Evolutionary conservation across 2,888 invertebrate species (phyloP), one percentile per base, ranked within the genome.

Genomic region (Papilio demoleus): DNA sequence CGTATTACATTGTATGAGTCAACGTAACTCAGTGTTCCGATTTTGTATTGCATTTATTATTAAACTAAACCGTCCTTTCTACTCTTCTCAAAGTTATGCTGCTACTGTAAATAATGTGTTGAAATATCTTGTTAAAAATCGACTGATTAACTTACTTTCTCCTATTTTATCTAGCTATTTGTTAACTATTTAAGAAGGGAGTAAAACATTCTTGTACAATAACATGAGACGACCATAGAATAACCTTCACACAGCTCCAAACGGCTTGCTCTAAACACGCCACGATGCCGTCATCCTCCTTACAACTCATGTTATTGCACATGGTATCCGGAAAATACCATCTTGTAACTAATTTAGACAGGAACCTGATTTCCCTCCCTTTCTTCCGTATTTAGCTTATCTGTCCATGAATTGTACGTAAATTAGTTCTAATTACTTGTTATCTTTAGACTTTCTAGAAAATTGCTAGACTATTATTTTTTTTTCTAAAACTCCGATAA

Each of bases 21-120:
- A 24, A 62, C 40, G 17, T 24, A 19, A 27, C 45, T 53, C 5
- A 12, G 19, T 60, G 65, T 60, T 45, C 31, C 45, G 19, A 45
- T 62, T 42, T 65, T 65, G n/a, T 53, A 58, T 50, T 63, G 64
- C 34, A 67, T 67, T 36, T 61, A 60, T 24, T 45, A 59, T 42
- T 58, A 22, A 19, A 47, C 40, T 59, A 17, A 68, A 68, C 68
- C 64, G 68, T 68, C 68, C 68, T 59, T 45, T 68, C 64, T 45
- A 60, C 40, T 60, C 40, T 65, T 60, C 31, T 63, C 3, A 59
- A 64, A 47, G 38, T 56, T 67, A 47, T 47, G 50, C 47, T 66
- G 62, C 11, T 36, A 22, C 22, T 62, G 12, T 38, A 14, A 14
- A 34, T 62, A 34, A 61, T 34, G 50, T n/a, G 50, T 17, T 56